Evolutionary conservation across 2,888 invertebrate species (phyloP), one percentile per base, ranked within the genome.

Genomic region (Lasioglossum marginatum): DNA sequence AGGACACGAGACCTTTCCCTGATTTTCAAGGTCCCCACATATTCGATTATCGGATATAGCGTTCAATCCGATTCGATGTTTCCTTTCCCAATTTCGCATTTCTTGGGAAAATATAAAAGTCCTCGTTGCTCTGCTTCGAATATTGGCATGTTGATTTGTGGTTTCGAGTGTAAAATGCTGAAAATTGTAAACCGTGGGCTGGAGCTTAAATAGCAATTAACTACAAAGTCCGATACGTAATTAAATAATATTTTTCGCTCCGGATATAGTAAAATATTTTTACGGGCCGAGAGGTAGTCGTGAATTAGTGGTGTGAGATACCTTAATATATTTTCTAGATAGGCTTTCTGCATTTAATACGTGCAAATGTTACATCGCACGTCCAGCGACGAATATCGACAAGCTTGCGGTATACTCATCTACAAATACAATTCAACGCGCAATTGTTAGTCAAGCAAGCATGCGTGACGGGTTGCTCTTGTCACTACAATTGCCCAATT

Each of bases 401-500:
- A 31, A 31, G 63, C 5, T 37, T 34, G 2, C 37, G 19, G 37
- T 37, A 68, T 37, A 10, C 23, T 37, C 37, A 37, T 68, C 34
- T 68, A 37, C 34, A 37, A 68, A 68, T 8, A 37, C 37, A 37
- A 37, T 23, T 34, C 23, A 34, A 1, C 3, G 37, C 6, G 34
- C 68, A 10, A 23, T 68, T 68, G 68, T 37, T 57, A 66, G 66
- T 23, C 68, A 34, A 34, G 68, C 68, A 23, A 34, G 68, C 68
- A 23, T 34, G 37, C 66, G 37, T 68, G 66, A 68, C 37, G 37
- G 23, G 66, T 19, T 37, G 66, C 10, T 34, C 68, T 68, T 37
- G 68, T 68, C 68, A 68, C 23, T 37, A 23, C 23, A 68, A 68
- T 68, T 37, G 68, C 12, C 68, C 68, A 68, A 68, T 68, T 68